Evolutionary conservation across 2,797 vertebrate genomes (phyloP).

Genomic region (Enteromius fasciolatus): DNA sequence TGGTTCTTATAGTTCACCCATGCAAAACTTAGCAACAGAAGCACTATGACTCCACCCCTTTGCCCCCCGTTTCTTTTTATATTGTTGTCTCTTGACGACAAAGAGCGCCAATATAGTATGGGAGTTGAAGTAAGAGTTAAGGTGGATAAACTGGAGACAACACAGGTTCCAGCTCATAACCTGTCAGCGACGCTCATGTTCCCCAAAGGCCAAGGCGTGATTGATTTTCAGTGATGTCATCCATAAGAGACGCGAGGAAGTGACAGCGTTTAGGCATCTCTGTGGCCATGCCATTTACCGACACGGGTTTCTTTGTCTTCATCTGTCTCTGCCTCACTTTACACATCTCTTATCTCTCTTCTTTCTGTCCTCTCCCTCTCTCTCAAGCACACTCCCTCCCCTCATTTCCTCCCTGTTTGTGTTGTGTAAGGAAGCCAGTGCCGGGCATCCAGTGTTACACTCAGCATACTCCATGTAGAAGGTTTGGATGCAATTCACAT

Average conservation of each 20-base stretch:
- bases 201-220: slow-evolving; percentile 87
- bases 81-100: slow-evolving; percentile 9
- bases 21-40: slow-evolving; percentile 87
- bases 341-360: slow-evolving; percentile 39
- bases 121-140: slow-evolving; percentile 23
- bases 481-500: slow-evolving; percentile 99
- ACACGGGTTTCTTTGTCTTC: slow-evolving; percentile 66
- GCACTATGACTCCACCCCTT: slow-evolving; percentile 73
- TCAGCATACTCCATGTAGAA: slow-evolving; percentile 95
- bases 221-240: slow-evolving; percentile 93
- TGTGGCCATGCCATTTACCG: slow-evolving; percentile 81
- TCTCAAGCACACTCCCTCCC: slow-evolving; percentile 21
- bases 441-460: slow-evolving; percentile 87
- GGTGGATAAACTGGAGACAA: slow-evolving; percentile 35
- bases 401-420: slow-evolving; percentile 58
- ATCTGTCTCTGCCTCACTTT: slow-evolving; percentile 37
- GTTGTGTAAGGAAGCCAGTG: slow-evolving; percentile 73
- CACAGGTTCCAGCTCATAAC: slow-evolving; percentile 66
- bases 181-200: slow-evolving; percentile 80
- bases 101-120: not conserved
- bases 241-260: slow-evolving; percentile 80
- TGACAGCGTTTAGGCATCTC: slow-evolving; percentile 80
- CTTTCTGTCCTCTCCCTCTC: slow-evolving; percentile 26
- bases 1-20: slow-evolving; percentile 92
- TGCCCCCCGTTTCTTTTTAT: not conserved